phyloP scores from a whole-genome alignment of 1,140 invertebrate genomes.

The Sarcophaga peregrina region DNA sequence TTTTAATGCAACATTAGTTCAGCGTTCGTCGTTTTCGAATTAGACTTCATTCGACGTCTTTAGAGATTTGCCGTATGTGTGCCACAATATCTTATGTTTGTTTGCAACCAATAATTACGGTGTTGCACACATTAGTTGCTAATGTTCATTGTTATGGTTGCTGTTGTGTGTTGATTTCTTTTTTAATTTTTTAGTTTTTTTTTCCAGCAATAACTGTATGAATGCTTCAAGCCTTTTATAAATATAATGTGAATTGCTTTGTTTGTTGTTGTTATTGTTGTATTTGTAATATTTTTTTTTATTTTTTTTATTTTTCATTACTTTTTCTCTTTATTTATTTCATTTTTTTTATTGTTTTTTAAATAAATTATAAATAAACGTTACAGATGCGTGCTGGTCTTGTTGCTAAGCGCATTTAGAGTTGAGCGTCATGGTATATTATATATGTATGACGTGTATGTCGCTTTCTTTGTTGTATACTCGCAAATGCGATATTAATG shows the following conservation, averaged over 20 bases:
- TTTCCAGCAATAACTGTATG: not conserved
- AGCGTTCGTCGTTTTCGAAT: no score
- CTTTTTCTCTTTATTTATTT: not conserved
- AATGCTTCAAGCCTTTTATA: not conserved
- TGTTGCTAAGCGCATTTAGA: conserved; percentile 21
- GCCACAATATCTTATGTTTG: no score
- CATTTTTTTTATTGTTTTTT: not conserved
- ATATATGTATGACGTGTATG: conserved; percentile 7
- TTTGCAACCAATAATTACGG: no score
- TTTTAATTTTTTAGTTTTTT: not conserved
- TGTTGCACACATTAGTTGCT: no score
- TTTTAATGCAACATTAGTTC: no score
- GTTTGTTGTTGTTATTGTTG: not conserved
- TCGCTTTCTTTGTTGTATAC: conserved; percentile 17
- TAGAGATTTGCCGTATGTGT: no score
- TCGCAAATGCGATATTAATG: not conserved
- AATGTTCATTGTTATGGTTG: not conserved
- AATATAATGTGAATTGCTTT: conserved; percentile 1
- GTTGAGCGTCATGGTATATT: not conserved
- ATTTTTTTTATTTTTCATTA: not conserved
- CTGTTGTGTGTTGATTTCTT: not conserved
- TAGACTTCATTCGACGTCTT: no score
- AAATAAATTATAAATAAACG: not conserved
- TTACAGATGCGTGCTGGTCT: not conserved
- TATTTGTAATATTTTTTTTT: not conserved